Percentiles rank a stretch among this genome's conserved stretches.
These are phyloP conservation scores for Drosophila rhopaloa DNA, from an alignment of 1,140 invertebrate genomes.

Conservation along the genomic window DNA sequence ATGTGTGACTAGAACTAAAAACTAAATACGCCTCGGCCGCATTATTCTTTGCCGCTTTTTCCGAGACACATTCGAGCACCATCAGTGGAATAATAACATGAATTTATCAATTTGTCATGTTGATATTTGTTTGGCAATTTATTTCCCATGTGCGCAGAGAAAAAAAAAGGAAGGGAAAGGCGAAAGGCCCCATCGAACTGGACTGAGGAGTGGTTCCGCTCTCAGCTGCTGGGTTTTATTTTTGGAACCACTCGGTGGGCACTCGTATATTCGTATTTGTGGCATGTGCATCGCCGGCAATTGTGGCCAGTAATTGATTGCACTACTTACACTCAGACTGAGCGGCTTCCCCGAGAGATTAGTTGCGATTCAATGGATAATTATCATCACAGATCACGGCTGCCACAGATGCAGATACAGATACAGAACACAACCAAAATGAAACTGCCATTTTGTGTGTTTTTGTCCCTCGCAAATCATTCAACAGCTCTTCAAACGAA, in stretches of 20 bases:
- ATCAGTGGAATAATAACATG: constrained; percentile 79
- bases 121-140: constrained; percentile 84
- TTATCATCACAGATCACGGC: constrained; percentile 50
- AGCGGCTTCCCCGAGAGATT: constrained; percentile 38
- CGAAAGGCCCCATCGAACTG: constrained; percentile 20
- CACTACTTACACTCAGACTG: constrained; percentile 56
- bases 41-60: constrained; percentile 15
- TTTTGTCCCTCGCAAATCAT: constrained; percentile 64
- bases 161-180: constrained; percentile 1
- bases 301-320: constrained; percentile 77
- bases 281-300: constrained; percentile 51
- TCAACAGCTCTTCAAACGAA: constrained; percentile 50
- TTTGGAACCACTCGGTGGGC: constrained; percentile 38
- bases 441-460: constrained; percentile 9
- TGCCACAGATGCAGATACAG: constrained; percentile 30
- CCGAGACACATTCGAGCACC: constrained; percentile 40
- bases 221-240: constrained; percentile 54
- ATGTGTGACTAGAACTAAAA: constrained; percentile 75
- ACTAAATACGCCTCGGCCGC: constrained; percentile 33
- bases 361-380: constrained; percentile 51
- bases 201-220: constrained; percentile 48
- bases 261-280: constrained; percentile 3
- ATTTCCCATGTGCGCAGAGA: constrained; percentile 67
- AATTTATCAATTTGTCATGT: constrained; percentile 84
- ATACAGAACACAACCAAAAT: constrained; percentile 9